Conservation (phyloP, 1,140 invertebrate genomes). For the Orchestia grillus region DNA sequence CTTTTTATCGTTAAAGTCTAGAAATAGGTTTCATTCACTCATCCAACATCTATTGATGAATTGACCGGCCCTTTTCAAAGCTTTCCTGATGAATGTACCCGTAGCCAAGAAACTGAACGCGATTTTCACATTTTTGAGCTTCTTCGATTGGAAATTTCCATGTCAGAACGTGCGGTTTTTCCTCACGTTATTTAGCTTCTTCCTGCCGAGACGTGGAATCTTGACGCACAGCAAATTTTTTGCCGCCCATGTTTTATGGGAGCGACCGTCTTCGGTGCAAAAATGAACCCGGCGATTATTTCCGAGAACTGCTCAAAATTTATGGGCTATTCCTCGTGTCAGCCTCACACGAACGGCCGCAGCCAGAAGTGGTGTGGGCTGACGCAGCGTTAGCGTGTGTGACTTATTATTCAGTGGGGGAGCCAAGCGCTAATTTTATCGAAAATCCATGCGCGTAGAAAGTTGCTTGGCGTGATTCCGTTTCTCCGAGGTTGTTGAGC, state of each 20-base stretch:
- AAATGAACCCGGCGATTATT: neutral
- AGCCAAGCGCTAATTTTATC: neutral
- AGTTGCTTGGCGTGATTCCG: neutral
- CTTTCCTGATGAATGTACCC: too few species aligned
- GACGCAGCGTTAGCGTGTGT: neutral
- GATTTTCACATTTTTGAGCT: too few species aligned
- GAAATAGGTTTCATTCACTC: too few species aligned
- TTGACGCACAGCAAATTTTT: neutral
- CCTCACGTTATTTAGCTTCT: neutral
- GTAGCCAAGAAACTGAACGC: too few species aligned
- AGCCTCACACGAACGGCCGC: neutral
- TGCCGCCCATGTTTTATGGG: neutral
- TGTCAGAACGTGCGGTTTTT: neutral
- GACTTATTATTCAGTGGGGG: neutral
- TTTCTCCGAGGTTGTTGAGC: neutral
- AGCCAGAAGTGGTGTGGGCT: neutral
- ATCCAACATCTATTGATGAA: too few species aligned
- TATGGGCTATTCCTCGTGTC: neutral
- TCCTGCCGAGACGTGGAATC: neutral
- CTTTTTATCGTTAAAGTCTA: too few species aligned
- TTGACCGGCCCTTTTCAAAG: too few species aligned
- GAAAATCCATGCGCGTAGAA: neutral
- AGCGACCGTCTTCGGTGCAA: neutral
- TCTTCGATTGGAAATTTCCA: neutral
- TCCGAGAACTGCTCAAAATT: neutral